Evolutionary conservation across 2,888 invertebrate genomes (phyloP).

Genomic region (Gastracanthus pulcherrimus): DNA sequence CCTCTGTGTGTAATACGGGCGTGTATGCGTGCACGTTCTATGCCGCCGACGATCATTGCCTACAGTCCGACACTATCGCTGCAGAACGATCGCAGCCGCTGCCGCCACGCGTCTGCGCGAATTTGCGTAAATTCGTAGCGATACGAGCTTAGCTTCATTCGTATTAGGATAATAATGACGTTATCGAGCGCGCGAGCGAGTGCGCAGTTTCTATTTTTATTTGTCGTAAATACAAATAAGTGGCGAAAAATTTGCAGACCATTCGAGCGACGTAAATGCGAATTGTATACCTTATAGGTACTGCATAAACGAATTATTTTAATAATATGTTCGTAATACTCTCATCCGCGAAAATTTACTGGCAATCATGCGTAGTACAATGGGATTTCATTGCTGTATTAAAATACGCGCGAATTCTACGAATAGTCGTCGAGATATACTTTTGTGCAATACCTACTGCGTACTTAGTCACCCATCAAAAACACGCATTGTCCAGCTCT

Average conservation of each 20-base stretch:
- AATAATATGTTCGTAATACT: no score
- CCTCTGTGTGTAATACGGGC: no score
- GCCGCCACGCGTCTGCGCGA: neutral
- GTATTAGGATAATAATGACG: no score
- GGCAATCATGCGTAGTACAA: neutral
- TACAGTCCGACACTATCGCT: neutral
- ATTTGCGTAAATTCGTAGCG: neutral
- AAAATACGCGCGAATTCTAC: neutral
- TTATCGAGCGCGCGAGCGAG: neutral
- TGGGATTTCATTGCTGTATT: neutral
- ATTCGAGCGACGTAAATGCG: no score
- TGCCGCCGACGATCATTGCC: neutral
- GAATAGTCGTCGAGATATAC: neutral
- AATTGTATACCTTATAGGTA: no score
- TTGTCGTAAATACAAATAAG: neutral
- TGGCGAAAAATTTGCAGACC: neutral
- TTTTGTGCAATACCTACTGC: neutral
- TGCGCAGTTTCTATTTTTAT: neutral
- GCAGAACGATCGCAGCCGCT: neutral
- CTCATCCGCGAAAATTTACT: neutral
- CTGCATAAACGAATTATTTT: no score
- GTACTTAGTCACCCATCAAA: neutral
- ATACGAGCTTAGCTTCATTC: no score
- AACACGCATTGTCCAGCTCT: neutral
- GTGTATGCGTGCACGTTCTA: no score